These are phyloP conservation scores for Villa cingulata DNA, from an alignment of 2,888 invertebrate species.

Conservation along the genomic window DNA sequence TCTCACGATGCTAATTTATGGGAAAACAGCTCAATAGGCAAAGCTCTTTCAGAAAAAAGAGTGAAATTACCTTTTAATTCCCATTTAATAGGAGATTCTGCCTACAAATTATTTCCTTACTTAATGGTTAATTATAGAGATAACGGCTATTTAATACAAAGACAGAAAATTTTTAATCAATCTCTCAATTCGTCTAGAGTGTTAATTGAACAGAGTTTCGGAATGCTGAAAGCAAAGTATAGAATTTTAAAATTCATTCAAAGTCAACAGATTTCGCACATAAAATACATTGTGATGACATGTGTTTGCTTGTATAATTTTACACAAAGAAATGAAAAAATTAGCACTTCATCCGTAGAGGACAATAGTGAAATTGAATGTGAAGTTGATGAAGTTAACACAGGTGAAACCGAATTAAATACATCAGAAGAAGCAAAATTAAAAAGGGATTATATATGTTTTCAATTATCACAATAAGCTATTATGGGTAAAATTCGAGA, in stretches of 20 bases:
- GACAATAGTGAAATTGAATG: too few species aligned
- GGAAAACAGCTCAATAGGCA: too few species aligned
- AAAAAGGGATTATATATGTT: not conserved
- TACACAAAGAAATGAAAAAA: not conserved
- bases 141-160: not conserved
- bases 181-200: not conserved
- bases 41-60: too few species aligned
- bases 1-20: too few species aligned
- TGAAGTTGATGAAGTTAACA: too few species aligned
- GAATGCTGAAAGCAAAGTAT: not conserved
- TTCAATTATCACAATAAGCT: not conserved
- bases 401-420: not conserved
- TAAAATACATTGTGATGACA: not conserved
- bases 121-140: not conserved
- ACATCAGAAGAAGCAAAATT: not conserved
- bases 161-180: not conserved
- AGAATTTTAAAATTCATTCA: not conserved
- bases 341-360: too few species aligned
- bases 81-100: not conserved
- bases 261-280: not conserved
- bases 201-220: not conserved
- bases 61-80: not conserved
- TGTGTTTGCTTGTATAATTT: not conserved
- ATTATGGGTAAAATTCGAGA: too few species aligned
- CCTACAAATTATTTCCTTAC: not conserved